Evolutionary conservation across 1,140 invertebrate genomes (phyloP).

Genomic region (Myzus persicae): DNA sequence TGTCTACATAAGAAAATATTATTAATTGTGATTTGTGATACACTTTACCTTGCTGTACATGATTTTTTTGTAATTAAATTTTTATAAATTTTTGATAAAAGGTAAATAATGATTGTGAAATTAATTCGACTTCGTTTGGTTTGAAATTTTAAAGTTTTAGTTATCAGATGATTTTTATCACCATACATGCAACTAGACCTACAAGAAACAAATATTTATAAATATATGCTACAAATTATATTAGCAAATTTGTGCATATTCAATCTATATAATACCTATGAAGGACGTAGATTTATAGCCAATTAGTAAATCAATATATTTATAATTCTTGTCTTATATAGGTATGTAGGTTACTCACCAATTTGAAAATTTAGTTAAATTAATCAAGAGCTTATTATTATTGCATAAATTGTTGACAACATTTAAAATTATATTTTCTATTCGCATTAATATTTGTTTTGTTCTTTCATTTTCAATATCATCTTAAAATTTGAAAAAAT

Average conservation of each 20-base stretch:
- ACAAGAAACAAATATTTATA: background rate
- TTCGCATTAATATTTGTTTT: slow-evolving; percentile 12
- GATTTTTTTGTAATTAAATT: slow-evolving; percentile 52
- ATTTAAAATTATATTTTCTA: slow-evolving; percentile 39
- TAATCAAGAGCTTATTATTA: background rate
- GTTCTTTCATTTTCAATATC: background rate
- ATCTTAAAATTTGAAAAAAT: background rate
- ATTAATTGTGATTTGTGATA: background rate
- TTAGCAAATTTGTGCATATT: background rate
- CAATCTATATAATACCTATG: too few species aligned
- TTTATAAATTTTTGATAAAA: slow-evolving; percentile 60
- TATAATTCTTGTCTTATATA: background rate
- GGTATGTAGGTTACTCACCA: background rate
- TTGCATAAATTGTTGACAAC: background rate
- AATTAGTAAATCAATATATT: background rate
- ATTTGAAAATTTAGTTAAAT: background rate
- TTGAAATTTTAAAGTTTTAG: slow-evolving; percentile 37
- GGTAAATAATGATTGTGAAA: slow-evolving; percentile 58
- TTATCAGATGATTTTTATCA: background rate
- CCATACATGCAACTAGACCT: background rate
- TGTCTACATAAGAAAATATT: background rate
- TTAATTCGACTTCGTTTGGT: slow-evolving; percentile 49
- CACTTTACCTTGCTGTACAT: slow-evolving; percentile 59
- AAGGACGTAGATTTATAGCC: too few species aligned
- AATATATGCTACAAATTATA: background rate